These are phyloP conservation scores for Phyllostomus hastatus DNA, from an alignment of 2,113 vertebrate genomes.

Conservation along the genomic window DNA sequence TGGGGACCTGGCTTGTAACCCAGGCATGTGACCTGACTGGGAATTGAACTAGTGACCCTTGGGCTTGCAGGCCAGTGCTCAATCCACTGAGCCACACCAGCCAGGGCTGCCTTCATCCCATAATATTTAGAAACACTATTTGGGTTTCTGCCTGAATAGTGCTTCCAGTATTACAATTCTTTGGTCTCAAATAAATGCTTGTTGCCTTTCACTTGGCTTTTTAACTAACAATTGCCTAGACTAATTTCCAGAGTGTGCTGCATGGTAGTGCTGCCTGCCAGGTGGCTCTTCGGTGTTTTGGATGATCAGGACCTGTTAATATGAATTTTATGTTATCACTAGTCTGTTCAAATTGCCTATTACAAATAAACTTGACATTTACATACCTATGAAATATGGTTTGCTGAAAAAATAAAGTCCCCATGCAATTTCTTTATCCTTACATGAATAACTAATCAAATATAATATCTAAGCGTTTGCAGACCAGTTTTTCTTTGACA, in stretches of 20 bases:
- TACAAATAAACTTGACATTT: not conserved
- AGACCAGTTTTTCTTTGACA: not conserved
- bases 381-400: not conserved
- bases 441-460: not conserved
- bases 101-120: too few relatives aligned
- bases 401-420: not conserved
- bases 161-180: too few relatives aligned
- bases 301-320: not conserved
- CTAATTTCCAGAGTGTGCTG: not conserved
- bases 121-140: too few relatives aligned
- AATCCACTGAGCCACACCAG: too few relatives aligned
- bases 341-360: not conserved
- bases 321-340: not conserved
- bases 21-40: too few relatives aligned
- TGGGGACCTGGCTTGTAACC: too few relatives aligned
- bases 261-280: not conserved
- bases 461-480: not conserved
- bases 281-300: not conserved
- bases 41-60: too few relatives aligned
- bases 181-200: too few relatives aligned
- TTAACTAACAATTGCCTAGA: not conserved
- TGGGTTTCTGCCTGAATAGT: too few relatives aligned
- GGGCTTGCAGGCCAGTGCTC: too few relatives aligned
- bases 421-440: not conserved
- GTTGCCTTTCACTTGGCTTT: too few relatives aligned